Evolutionary conservation across 1,140 invertebrate genomes (phyloP), one percentile per base, ranked within the genome.

Genomic region (Ptiloglossa arizonensis): DNA sequence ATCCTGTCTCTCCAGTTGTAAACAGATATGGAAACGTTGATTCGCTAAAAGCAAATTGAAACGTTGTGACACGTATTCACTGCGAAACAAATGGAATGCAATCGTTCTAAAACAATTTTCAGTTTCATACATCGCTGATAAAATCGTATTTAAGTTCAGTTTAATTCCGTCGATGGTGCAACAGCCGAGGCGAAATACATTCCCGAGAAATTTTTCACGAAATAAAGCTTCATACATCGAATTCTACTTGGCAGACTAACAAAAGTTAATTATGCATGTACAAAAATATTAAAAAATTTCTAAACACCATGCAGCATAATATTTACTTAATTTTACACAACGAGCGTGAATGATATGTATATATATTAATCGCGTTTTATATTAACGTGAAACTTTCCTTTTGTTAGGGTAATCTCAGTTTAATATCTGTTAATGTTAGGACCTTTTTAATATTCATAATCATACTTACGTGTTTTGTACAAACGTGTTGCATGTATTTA

Each of bases 201-300:
- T 38, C 9, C 1, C n/a, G 29, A 29, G 0, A 22, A 71, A 27
- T 32, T 46, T 11, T 1, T 27, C 19, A 13, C n/a, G 69, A 46
- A 59, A 71, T 71, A 57, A 59, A 72, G 69, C 35, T 50, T 35
- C 56, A 8, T 44, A 57, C n/a, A 71, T 60, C 48, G 38, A 48
- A 59, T 11, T 22, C 5, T 22, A 29, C 22, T 8, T 48, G 6
- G 6, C 8, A 29, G 13, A n/a, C 8, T 19, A n/a, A n/a, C n/a
- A n/a, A n/a, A n/a, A 62, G 32, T 62, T 50, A 62, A 70, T 70
- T 32, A 44, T 4, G 3, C 29, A 9, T 24, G 1, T 5, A 17
- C 2, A 6, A 2, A 24, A 32, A 13, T 48, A 48, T 29, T 50
- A 24, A 3, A 6, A 2, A 22, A 22, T 19, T 48, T 15, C 41